Conservation (phyloP, 2,888 invertebrate species). For the Tachina grossa region DNA sequence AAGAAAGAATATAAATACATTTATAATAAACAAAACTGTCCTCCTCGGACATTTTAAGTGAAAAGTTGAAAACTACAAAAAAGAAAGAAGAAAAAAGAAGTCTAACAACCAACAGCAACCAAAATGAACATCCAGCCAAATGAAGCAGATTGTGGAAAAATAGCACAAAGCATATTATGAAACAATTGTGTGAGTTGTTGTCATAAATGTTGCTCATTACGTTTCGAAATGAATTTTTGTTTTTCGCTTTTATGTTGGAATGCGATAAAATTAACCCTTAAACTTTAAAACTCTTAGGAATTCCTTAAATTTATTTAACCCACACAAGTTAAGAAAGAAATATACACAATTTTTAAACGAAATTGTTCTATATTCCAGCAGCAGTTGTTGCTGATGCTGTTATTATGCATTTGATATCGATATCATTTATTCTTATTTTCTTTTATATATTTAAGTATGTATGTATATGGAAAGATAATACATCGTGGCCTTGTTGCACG, state of each 20-base stretch:
- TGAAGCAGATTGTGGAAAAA: slow-evolving; percentile 49
- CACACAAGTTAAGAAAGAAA: slow-evolving; percentile 9
- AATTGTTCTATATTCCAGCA: background rate
- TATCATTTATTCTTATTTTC: slow-evolving; percentile 34
- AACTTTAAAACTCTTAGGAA: slow-evolving; percentile 56
- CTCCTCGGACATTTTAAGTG: slow-evolving; percentile 57
- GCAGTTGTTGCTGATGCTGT: slow-evolving; percentile 19
- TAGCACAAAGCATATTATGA: background rate
- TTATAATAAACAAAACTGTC: slow-evolving; percentile 56
- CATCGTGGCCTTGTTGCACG: background rate
- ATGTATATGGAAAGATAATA: background rate
- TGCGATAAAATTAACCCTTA: slow-evolving; percentile 59
- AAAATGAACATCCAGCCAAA: slow-evolving; percentile 31
- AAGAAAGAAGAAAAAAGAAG: background rate
- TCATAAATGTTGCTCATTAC: slow-evolving; percentile 58
- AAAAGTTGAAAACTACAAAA: slow-evolving; percentile 24
- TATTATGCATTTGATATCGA: slow-evolving; percentile 48
- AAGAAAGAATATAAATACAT: slow-evolving; percentile 22
- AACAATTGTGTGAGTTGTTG: slow-evolving; percentile 30
- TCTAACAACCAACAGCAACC: background rate
- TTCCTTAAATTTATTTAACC: slow-evolving; percentile 40
- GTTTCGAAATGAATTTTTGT: slow-evolving; percentile 50
- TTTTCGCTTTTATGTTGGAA: background rate
- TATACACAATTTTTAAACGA: background rate
- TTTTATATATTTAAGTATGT: background rate